phyloP scores from a whole-genome alignment of 1,140 invertebrate genomes.

The Neotoxoptera formosana region DNA sequence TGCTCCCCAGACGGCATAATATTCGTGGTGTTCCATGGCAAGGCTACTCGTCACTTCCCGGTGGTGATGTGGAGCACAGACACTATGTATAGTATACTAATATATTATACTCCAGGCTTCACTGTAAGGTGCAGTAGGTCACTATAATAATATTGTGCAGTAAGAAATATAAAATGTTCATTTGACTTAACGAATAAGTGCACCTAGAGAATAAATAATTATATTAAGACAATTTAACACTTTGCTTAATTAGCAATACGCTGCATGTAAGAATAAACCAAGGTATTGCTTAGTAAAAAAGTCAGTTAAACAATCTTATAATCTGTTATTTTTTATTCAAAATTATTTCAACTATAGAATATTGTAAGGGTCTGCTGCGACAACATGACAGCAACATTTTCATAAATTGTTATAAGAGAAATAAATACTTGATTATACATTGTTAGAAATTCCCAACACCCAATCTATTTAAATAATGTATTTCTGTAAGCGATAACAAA shows the following conservation, averaged over 20 bases:
- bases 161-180: not conserved
- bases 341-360: no score
- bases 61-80: not conserved
- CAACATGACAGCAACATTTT: no score
- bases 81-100: not conserved
- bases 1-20: not conserved
- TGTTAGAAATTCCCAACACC: no score
- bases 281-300: no score
- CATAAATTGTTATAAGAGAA: no score
- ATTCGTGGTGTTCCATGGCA: not conserved
- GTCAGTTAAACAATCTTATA: no score
- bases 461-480: no score
- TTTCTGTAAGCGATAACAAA: no score
- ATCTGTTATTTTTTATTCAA: no score
- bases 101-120: not conserved
- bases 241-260: not conserved
- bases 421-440: no score
- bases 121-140: not conserved
- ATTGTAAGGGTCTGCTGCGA: no score
- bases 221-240: not conserved
- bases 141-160: not conserved
- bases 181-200: not conserved
- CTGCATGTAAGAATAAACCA: no score
- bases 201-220: not conserved
- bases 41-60: not conserved